A percentile compares a stretch with the other conserved stretches of the same genome.
These are phyloP conservation scores for Apoda limacodes DNA, from an alignment of 2,888 invertebrate species.

Conservation along the genomic window DNA sequence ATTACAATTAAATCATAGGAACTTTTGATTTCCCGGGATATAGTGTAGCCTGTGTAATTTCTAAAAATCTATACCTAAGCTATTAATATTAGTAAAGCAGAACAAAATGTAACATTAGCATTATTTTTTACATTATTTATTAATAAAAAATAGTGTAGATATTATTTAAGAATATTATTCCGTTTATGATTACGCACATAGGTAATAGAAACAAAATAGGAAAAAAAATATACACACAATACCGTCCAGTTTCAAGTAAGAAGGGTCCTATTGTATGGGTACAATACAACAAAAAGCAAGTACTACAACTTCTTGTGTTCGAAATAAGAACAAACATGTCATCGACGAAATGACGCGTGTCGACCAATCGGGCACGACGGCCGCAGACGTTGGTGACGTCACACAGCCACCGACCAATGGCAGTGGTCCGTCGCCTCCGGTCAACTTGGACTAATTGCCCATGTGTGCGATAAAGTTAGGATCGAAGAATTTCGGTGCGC, in stretches of 20 bases:
- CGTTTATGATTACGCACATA: too few relatives aligned
- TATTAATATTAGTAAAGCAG: too few relatives aligned
- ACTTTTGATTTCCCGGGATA: too few relatives aligned
- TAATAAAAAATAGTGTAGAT: too few relatives aligned
- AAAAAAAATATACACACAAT: slow-evolving; percentile 33
- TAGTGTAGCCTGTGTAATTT: too few relatives aligned
- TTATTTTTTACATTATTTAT: too few relatives aligned
- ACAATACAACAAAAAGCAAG: slow-evolving; percentile 47
- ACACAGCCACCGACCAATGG: slow-evolving; percentile 53
- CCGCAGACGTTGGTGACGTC: slow-evolving; percentile 65
- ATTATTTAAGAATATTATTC: too few relatives aligned
- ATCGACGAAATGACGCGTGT: slow-evolving; percentile 69
- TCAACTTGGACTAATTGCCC: slow-evolving; percentile 69
- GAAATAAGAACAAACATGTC: slow-evolving; percentile 70
- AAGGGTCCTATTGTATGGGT: slow-evolving; percentile 40
- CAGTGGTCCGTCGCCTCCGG: slow-evolving; percentile 58
- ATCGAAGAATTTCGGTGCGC: slow-evolving; percentile 46
- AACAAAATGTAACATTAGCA: too few relatives aligned
- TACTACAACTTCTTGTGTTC: slow-evolving; percentile 55
- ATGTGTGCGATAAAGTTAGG: slow-evolving; percentile 65
- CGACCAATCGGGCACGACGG: slow-evolving; percentile 68
- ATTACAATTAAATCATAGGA: too few relatives aligned
- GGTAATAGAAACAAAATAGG: too few relatives aligned
- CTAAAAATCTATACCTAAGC: too few relatives aligned
- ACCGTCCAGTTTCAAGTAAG: slow-evolving; percentile 41